These are phyloP conservation scores for Catharus minimus DNA, from an alignment of 2,113 vertebrate genomes.

Conservation along the genomic window DNA sequence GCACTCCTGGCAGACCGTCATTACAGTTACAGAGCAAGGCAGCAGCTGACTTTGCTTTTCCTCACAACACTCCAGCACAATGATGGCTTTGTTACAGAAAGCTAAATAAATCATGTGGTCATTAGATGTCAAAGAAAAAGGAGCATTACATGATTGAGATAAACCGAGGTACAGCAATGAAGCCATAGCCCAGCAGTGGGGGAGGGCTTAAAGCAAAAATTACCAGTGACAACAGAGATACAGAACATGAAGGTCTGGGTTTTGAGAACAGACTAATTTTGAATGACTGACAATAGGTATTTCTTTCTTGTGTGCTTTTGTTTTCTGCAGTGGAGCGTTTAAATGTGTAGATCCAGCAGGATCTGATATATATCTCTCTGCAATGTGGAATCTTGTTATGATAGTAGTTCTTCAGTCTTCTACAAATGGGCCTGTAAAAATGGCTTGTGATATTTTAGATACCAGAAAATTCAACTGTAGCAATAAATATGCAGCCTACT, in stretches of 20 bases:
- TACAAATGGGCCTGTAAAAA: neutral
- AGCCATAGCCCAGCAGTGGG: accelerated
- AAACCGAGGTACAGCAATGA: accelerated
- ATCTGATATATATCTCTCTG: neutral
- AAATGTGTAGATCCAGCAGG: neutral
- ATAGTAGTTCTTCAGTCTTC: neutral
- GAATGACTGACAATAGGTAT: neutral
- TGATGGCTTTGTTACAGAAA: neutral
- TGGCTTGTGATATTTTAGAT: neutral
- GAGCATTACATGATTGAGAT: neutral
- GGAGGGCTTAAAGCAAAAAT: neutral
- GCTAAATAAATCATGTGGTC: conserved; percentile 36
- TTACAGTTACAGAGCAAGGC: neutral
- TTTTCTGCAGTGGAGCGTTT: neutral
- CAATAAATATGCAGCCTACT: neutral
- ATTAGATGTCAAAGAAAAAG: neutral
- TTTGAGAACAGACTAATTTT: neutral
- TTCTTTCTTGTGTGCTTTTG: neutral
- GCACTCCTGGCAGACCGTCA: neutral
- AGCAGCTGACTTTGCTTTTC: neutral
- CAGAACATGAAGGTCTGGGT: neutral
- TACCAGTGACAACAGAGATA: neutral
- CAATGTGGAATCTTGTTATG: neutral
- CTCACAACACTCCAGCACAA: neutral
- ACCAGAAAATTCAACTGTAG: neutral